Conservation (phyloP, 2,113 vertebrate species). For the Vireo altiloquus region DNA sequence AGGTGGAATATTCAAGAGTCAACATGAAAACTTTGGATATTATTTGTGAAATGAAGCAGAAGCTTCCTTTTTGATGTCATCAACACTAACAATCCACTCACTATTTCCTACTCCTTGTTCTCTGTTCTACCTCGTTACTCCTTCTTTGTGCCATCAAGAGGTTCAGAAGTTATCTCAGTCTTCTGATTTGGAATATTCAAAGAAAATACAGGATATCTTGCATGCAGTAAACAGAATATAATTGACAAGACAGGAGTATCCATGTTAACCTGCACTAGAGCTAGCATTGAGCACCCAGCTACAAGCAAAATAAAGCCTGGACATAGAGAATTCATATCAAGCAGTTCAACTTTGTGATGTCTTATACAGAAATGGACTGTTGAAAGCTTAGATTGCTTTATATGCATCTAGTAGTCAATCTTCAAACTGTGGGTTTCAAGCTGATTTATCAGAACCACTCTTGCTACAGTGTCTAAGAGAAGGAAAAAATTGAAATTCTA, state of each 20-base stretch:
- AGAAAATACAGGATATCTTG: not conserved
- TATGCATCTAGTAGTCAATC: not conserved
- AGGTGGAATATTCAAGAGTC: not conserved
- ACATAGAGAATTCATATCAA: not conserved
- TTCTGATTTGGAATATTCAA: not conserved
- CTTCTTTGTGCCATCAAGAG: not conserved
- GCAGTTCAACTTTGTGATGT: not conserved
- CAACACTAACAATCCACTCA: not conserved
- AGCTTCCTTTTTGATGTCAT: not conserved
- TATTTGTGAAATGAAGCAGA: not conserved
- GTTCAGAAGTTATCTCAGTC: not conserved
- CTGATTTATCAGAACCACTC: not conserved
- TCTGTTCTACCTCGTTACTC: not conserved
- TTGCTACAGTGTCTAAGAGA: not conserved
- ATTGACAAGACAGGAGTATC: not conserved
- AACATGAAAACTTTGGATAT: not conserved
- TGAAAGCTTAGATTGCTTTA: not conserved
- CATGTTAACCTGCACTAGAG: not conserved
- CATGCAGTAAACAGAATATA: not conserved
- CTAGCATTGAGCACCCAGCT: not conserved
- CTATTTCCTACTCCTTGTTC: not conserved
- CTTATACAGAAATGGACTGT: not conserved
- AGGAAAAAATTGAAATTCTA: slow-evolving; percentile 43
- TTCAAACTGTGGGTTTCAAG: not conserved
- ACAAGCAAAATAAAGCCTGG: not conserved